phyloP scores from a whole-genome alignment of 2,888 invertebrate species.

The Papilio elwesi region DNA sequence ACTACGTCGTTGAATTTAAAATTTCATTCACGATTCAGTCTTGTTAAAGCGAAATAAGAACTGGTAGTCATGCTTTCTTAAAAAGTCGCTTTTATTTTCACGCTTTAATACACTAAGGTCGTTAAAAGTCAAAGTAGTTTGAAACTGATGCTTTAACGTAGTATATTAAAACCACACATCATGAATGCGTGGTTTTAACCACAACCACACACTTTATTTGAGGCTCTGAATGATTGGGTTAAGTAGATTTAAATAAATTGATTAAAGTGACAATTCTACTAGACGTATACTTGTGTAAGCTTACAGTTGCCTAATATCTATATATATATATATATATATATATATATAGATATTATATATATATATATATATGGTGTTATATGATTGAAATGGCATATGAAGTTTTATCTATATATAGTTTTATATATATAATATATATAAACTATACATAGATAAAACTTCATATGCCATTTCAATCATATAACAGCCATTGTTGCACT shows the following conservation, averaged over 20 bases:
- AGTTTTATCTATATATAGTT: neutral
- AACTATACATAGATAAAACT: slow-evolving; percentile 2
- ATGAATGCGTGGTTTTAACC: no score
- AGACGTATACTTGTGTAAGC: no score
- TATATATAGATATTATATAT: no score
- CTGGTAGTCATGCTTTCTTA: neutral
- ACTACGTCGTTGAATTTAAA: neutral
- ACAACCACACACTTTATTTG: neutral
- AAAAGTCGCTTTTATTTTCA: slow-evolving; percentile 12
- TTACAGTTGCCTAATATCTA: no score
- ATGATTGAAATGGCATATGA: slow-evolving; percentile 9
- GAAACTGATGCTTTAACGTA: neutral
- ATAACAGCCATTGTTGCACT: slow-evolving; percentile 19
- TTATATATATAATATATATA: no score
- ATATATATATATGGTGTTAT: no score
- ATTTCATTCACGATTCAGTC: neutral
- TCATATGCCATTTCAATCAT: slow-evolving; percentile 13
- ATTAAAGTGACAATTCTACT: neutral
- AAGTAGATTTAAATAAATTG: neutral
- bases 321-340: no score
- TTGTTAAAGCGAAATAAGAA: neutral
- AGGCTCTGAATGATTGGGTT: neutral
- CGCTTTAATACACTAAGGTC: slow-evolving; percentile 6
- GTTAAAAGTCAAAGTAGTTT: slow-evolving; percentile 14
- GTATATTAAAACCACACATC: slow-evolving; percentile 2